A percentile compares a stretch with the other conserved stretches of the same genome.
These are phyloP conservation scores for Mus spicilegus DNA, from an alignment of 2,113 vertebrate genomes.

Conservation along the genomic window DNA sequence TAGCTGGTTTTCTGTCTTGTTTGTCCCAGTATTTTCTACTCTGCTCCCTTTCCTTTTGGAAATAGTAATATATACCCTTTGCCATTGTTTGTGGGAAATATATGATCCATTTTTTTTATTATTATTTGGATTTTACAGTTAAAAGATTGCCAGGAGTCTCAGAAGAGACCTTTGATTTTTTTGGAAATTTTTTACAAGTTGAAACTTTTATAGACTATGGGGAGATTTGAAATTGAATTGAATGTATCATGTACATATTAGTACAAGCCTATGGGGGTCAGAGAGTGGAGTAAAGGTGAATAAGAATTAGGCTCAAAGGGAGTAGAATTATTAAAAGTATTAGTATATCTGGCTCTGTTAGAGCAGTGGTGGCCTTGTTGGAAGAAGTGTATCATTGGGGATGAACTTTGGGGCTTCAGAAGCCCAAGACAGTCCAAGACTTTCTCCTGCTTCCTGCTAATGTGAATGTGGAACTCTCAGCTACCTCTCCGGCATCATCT, in stretches of 20 bases:
- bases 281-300: not conserved
- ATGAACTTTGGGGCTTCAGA: not conserved
- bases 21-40: not conserved
- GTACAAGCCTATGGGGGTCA: not conserved
- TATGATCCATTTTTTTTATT: not conserved
- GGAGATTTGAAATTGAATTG: not conserved
- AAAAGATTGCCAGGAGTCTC: not conserved
- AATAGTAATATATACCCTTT: not conserved
- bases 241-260: not conserved
- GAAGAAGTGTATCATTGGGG: not conserved
- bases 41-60: not conserved
- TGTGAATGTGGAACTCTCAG: not conserved
- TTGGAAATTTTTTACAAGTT: not conserved
- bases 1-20: not conserved
- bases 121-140: not conserved
- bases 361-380: not conserved
- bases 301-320: not conserved
- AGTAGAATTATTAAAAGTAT: not conserved
- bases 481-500: not conserved
- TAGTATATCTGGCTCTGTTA: not conserved
- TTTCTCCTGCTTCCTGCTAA: not conserved
- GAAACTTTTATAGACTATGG: not conserved
- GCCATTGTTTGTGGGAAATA: not conserved
- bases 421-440: not conserved
- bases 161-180: not conserved